A percentile compares a stretch with the other conserved stretches of the same genome.
phyloP scores from a whole-genome alignment of 2,888 invertebrate genomes.

The Pachydiplax longipennis region DNA sequence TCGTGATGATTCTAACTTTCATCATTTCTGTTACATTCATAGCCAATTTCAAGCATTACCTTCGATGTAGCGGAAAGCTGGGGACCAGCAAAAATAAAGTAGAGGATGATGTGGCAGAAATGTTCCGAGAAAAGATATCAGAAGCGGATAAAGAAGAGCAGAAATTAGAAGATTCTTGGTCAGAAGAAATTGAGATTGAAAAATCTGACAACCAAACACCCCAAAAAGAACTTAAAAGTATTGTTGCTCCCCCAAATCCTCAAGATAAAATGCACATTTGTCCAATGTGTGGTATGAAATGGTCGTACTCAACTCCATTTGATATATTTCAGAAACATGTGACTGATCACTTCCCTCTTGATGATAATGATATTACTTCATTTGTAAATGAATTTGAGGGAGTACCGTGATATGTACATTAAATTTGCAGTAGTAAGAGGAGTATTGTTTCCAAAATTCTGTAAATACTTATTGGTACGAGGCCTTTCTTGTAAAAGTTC shows the following conservation, averaged over 20 bases:
- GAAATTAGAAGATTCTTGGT: slow-evolving; percentile 45
- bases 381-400: slow-evolving; percentile 47
- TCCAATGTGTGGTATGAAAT: slow-evolving; percentile 76
- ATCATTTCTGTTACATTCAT: too few species aligned
- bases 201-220: not conserved
- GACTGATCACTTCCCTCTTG: slow-evolving; percentile 73
- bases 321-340: slow-evolving; percentile 77
- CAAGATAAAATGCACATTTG: slow-evolving; percentile 66
- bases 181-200: not conserved
- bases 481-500: too few species aligned
- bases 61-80: slow-evolving; percentile 8
- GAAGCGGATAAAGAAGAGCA: slow-evolving; percentile 53
- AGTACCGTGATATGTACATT: slow-evolving; percentile 18
- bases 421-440: not conserved
- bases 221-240: not conserved
- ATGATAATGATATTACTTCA: slow-evolving; percentile 58
- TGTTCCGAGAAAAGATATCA: slow-evolving; percentile 57
- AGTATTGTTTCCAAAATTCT: not conserved
- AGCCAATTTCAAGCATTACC: not conserved
- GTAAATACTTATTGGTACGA: not conserved
- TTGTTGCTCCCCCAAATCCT: not conserved
- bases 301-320: slow-evolving; percentile 67
- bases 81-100: slow-evolving; percentile 33
- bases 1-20: too few species aligned
- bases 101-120: slow-evolving; percentile 48